Evolutionary conservation across 2,888 invertebrate species (phyloP), one percentile per base, ranked within the genome.

Genomic region (Oligia strigilis): DNA sequence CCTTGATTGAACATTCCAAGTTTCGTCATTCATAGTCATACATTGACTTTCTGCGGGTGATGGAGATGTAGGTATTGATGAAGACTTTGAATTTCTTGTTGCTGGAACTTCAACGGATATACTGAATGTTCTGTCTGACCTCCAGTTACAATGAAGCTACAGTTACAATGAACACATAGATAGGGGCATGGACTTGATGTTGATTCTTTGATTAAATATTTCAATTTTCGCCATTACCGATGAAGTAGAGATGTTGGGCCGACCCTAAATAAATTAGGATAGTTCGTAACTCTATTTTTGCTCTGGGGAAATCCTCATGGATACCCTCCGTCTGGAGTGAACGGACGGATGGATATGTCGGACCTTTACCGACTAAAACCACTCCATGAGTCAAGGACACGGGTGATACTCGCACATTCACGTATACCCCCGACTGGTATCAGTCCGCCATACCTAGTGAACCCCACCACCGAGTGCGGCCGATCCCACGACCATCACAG

Each of bases 31-130:
- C 64, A 69, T 29, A 6, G 29, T 29, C 13, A 5, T 46, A 62
- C 3, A 72, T 40, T 62, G 58, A 64, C 49, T 73, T 46, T 64
- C 55, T 29, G 23, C 1, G 11, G 13, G 36, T 43, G 40, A 29
- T 64, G n/a, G 13, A 29, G 17, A 60, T 29, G n/a, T n/a, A n/a
- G n/a, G n/a, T 72, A 23, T 46, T 64, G n/a, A 72, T 29, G 64
- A 64, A 19, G 43, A 66, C 1, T 29, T 29, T 29, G 90, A 90
- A 90, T 91, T 91, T 89, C 87, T 90, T 86, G 89, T 90, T 90
- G 81, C 72, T 84, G 69, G 77, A 86, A 85, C 78, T 79, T 65
- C 77, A 83, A 78, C 74, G 81, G 81, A 82, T 81, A 81, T 81
- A 72, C 74, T 40, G 62, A 55, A 43, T 67, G 66, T 75, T 74